These are phyloP conservation scores for Myotis daubentonii DNA, from an alignment of 2,797 vertebrate genomes.

Conservation along the genomic window DNA sequence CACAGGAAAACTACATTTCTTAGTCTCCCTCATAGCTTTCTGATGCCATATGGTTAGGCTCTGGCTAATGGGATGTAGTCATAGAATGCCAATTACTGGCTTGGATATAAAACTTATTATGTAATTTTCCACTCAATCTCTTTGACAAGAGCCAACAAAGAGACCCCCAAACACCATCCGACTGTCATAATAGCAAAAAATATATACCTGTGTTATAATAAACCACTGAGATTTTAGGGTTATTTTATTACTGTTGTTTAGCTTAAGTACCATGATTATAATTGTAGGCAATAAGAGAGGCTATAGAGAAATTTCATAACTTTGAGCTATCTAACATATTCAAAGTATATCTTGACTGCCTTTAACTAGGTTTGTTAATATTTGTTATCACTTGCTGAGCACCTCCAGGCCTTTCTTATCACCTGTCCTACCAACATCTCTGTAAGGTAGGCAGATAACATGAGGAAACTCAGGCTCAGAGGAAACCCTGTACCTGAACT, in stretches of 20 bases:
- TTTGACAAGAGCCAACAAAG: background rate
- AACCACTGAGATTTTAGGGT: background rate
- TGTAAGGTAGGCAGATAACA: background rate
- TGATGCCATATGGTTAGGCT: background rate
- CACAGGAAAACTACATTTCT: background rate
- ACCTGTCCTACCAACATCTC: background rate
- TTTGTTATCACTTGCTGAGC: background rate
- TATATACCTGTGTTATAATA: background rate
- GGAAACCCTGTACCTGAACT: background rate
- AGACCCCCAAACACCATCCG: background rate
- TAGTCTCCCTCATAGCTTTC: background rate
- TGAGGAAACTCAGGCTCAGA: background rate
- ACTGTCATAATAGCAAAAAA: background rate
- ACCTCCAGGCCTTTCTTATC: background rate
- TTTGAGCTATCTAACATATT: background rate
- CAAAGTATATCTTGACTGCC: background rate
- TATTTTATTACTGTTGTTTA: background rate
- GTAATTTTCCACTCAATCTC: background rate
- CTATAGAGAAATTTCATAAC: background rate
- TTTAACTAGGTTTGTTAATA: background rate
- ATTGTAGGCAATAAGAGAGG: constrained; percentile 1
- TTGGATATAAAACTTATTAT: background rate
- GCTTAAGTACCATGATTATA: background rate
- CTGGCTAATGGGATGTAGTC: background rate
- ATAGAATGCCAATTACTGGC: background rate